Base-by-base conservation (phyloP, 2,888 invertebrate species). In the Reticulitermes lucifugus region DNA sequence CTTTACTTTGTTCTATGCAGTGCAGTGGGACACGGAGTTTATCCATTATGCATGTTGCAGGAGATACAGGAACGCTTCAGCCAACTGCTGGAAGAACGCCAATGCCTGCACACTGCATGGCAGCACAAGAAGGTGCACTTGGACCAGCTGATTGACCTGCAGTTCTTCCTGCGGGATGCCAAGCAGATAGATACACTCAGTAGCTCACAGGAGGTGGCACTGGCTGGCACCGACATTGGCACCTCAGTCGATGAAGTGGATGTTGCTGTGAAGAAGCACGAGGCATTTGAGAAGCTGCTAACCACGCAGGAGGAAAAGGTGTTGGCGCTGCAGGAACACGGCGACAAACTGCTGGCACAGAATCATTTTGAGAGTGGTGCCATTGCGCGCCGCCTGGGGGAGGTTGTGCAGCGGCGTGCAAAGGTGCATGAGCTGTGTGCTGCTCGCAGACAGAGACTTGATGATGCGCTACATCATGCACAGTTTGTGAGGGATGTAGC, bases 161-260 rank as follows among this genome's bases (percentile, higher is more conserved):
- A 98, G 91, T 96, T 97, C 90, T 99, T 99, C 94, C 91, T 98
- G 87, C 93, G 98, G 3, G 99, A 99, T 91, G 97, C 98, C 22
- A 97, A 97, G 89, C 96, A 97, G 90, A 94, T 99, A 86, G 97
- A 98, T 89, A 96, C 97, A 87, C 93, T 97, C 22, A 97, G 98
- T 87, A 95, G 95, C 22, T 94, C 96, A 0, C 98, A 99, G 22
- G 60, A 89, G 89, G 89, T 89, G 35, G 89, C 90, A 41, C 86
- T 91, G 59, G 87, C 88, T 12, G 89, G 88, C 79, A 88, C 88
- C 43, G 91, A 91, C 83, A 86, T 89, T 46, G 90, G 90, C 22
- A 88, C 88, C 6, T 89, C 90, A 7, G 91, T 92, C 65, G 98
- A 98, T 89, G 97, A 97, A 89, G 98, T 99, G 0, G 96, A 97